Evolutionary conservation across 2,888 invertebrate genomes (phyloP).

Genomic region (Acrobasis suavella): DNA sequence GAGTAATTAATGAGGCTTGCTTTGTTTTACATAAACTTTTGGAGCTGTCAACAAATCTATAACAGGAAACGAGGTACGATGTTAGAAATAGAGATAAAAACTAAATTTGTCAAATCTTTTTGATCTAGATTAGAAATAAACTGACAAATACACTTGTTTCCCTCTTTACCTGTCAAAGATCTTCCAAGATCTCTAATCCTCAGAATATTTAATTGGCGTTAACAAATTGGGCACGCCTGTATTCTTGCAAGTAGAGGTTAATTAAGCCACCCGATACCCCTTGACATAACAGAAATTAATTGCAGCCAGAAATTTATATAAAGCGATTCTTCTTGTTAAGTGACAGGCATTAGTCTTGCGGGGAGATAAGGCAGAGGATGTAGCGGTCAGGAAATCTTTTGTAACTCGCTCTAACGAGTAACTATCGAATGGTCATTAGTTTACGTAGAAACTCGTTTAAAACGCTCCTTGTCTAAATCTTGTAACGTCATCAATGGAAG

Average conservation of each 20-base stretch:
- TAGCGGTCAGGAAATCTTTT: constrained; percentile 29
- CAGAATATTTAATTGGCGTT: constrained; percentile 29
- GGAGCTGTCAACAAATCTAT: too few species aligned
- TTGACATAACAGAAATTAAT: constrained; percentile 72
- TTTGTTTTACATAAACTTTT: too few species aligned
- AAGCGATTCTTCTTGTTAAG: constrained; percentile 68
- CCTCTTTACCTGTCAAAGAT: background rate
- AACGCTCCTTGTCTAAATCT: too few species aligned
- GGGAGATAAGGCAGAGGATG: constrained; percentile 36
- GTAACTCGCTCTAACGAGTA: too few species aligned
- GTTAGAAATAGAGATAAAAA: background rate
- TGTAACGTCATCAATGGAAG: too few species aligned
- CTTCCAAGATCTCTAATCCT: background rate
- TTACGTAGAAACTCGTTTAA: too few species aligned
- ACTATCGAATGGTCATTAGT: too few species aligned
- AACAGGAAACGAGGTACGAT: too few species aligned
- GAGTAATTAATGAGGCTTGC: too few species aligned
- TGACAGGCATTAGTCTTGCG: constrained; percentile 59
- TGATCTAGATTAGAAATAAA: background rate
- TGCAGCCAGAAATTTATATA: constrained; percentile 70
- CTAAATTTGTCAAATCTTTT: background rate
- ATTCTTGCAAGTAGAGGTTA: constrained; percentile 51
- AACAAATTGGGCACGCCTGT: constrained; percentile 31
- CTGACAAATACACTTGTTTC: background rate
- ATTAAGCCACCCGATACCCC: constrained; percentile 65